Evolutionary conservation across 2,113 vertebrate species (phyloP).

Genomic region (Prunella fulvescens): DNA sequence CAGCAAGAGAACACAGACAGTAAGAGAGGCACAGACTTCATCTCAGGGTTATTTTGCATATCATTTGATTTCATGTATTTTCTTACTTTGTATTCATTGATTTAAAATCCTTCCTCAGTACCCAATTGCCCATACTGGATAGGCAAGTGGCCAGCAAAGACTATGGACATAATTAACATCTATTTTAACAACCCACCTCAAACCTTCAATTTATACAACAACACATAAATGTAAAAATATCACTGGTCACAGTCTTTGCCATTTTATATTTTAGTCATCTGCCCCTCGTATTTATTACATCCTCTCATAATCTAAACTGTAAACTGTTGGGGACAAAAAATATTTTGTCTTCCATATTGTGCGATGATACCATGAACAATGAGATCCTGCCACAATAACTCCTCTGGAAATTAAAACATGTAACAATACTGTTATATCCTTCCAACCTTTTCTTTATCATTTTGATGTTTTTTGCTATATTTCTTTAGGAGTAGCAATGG

Average conservation of each 20-base stretch:
- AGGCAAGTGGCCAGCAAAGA: neutral
- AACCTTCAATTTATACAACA: neutral
- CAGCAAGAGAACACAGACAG: neutral
- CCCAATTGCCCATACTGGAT: neutral
- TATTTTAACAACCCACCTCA: neutral
- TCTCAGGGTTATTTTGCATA: neutral
- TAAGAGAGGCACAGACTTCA: neutral
- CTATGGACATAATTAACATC: neutral
- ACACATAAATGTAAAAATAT: neutral
- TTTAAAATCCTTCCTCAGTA: neutral
- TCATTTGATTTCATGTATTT: neutral
- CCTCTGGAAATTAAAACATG: neutral
- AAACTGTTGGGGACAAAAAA: neutral
- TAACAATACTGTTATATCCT: neutral
- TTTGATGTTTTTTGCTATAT: neutral
- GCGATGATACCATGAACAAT: neutral
- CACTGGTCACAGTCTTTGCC: neutral
- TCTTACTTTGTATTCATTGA: constrained; percentile 1
- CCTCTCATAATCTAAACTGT: neutral
- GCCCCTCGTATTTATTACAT: neutral
- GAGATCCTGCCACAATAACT: neutral
- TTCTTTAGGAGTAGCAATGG: neutral
- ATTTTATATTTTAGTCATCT: neutral
- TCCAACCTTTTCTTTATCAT: neutral
- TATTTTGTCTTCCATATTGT: neutral